Base-by-base conservation (phyloP, 2,888 invertebrate species). In the Agonum fuliginosum region DNA sequence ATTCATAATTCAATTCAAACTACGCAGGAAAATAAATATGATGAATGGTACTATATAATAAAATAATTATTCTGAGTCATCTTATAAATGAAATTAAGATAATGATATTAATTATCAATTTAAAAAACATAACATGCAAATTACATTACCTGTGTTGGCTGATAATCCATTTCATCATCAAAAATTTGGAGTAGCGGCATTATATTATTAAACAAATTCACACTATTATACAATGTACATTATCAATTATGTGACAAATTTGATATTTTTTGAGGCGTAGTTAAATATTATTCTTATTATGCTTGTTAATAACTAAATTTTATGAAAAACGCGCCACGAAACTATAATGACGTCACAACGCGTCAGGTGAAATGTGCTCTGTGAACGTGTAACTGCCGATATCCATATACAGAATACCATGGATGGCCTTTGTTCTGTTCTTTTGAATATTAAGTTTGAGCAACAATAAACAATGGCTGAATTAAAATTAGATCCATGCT, bases 391-490 rank as follows among this genome's bases (percentile, higher is more conserved):
- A 30, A 67, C 74, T 65, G 37, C 37, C 51, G 51, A 67, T 67
- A 58, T 19, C 46, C 46, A 73, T 73, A 58, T 41, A 73, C 41
- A 58, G 67, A 72, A 46, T 58, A 58, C 58, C 41, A 41, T 65
- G 14, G 20, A 37, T 51, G 34, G 67, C 41, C 75, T 75, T 75
- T 75, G 75, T 34, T 34, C 67, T 30, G 17, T 34, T 27, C 41
- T 67, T 22, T 70, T 75, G 75, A 75, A 75, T 75, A 51, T 67
- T 48, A 67, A 75, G 20, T 67, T 27, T 17, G 4, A 34, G 20
- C 19, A 46, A 75, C 65, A 75, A 75, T 75, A 75, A 74, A 75
- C 75, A 75, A 75, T 75, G 41, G 67, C 67, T 48, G 24, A 48
- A 75, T 75, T 10, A 37, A 58, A 54, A 54, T 54, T 34, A 72